Evolutionary conservation across 1,140 invertebrate genomes (phyloP).

Genomic region (Drosophila quadrilineata): DNA sequence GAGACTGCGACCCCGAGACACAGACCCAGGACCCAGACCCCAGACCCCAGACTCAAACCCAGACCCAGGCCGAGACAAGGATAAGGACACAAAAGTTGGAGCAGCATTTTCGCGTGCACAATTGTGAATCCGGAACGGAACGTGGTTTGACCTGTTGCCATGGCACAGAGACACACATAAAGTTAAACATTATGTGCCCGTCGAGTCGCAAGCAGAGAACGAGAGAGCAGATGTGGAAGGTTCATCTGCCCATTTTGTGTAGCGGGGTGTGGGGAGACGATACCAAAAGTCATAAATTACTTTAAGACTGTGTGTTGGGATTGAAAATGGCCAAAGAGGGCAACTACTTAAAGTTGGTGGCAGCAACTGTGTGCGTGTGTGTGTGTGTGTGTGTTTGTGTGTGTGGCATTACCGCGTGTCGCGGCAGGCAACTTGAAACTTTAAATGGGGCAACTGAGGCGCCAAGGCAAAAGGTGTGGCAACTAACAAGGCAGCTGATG

Average conservation of each 20-base stretch:
- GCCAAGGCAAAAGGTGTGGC: not conserved
- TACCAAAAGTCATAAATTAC: constrained; percentile 52
- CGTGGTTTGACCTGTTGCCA: constrained; percentile 57
- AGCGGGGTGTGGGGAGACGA: not conserved
- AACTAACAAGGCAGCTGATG: too few relatives aligned
- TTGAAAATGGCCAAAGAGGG: not conserved
- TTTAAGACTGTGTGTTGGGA: constrained; percentile 11
- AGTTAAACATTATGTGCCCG: constrained; percentile 52
- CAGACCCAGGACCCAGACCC: too few relatives aligned
- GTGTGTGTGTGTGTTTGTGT: not conserved
- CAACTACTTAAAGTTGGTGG: not conserved
- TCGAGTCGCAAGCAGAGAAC: not conserved
- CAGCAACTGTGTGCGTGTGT: not conserved
- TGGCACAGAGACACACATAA: constrained; percentile 46
- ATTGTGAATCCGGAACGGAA: not conserved
- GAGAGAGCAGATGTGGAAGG: not conserved
- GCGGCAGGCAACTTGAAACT: constrained; percentile 32
- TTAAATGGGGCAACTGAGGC: constrained; percentile 8
- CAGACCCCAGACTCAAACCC: too few relatives aligned
- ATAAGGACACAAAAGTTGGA: too few relatives aligned
- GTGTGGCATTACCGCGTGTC: constrained; percentile 24
- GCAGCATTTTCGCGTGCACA: not conserved
- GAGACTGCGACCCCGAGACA: not conserved
- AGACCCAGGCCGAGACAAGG: too few relatives aligned
- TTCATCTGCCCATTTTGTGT: not conserved